Conservation (phyloP, 2,888 invertebrate species). For the Ceratothoa steindachneri region DNA sequence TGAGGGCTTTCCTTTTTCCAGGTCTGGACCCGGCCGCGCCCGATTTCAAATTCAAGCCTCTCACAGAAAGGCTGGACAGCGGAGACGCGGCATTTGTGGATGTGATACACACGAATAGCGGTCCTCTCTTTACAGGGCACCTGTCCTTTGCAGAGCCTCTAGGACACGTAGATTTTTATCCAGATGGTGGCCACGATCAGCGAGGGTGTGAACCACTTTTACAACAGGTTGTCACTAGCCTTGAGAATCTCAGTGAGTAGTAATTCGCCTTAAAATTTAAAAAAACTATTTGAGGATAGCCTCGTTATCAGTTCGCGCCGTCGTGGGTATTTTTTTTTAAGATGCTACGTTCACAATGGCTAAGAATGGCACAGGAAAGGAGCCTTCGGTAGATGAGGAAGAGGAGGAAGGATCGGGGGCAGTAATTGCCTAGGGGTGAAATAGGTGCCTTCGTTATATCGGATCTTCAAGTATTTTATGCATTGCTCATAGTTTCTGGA, state of each 20-base stretch:
- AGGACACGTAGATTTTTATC: slow-evolving; percentile 4
- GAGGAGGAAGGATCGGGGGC: too few relatives aligned
- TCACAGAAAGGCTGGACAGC: background rate
- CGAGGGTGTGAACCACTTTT: background rate
- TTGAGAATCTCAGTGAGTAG: background rate
- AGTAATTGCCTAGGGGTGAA: too few relatives aligned
- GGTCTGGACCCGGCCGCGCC: slow-evolving; percentile 9
- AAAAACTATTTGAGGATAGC: background rate
- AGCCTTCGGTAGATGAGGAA: too few relatives aligned
- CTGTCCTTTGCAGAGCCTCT: background rate
- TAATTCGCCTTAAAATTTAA: background rate
- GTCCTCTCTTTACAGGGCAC: slow-evolving; percentile 5
- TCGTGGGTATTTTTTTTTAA: too few relatives aligned
- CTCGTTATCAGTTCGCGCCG: background rate
- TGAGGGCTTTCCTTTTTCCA: background rate
- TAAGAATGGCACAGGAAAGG: too few relatives aligned
- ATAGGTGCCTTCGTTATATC: too few relatives aligned
- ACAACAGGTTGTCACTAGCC: background rate
- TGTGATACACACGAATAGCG: slow-evolving; percentile 8
- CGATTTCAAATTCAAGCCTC: background rate
- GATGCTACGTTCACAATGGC: too few relatives aligned
- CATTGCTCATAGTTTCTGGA: too few relatives aligned
- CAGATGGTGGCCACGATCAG: slow-evolving; percentile 2
- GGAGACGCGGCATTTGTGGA: slow-evolving; percentile 3
- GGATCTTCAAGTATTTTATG: too few relatives aligned